Evolutionary conservation across 1,140 invertebrate genomes (phyloP), one percentile per base, ranked within the genome.

Genomic region (Tetragnatha versicolor): DNA sequence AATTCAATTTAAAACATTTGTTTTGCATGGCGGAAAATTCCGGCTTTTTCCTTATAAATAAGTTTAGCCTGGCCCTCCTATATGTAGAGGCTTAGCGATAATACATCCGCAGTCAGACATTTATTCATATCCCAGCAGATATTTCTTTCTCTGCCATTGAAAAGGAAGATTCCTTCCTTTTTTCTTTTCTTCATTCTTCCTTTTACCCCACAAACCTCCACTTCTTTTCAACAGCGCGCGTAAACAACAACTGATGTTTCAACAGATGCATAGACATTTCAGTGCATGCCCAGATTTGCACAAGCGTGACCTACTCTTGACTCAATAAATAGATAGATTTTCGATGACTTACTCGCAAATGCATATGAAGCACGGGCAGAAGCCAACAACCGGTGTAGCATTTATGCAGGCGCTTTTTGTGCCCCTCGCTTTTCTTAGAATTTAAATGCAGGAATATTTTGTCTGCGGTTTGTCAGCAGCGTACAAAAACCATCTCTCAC

Each of bases 1-100:
- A 73, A 73, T 73, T 73, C 69, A 73, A 73, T 73, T 73, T 73
- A 31, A 60, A 31, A 22, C 53, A 73, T 73, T 73, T 60, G 69
- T 60, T 73, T 60, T 60, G 33, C 37, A 14, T 27, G 14, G 20
- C 22, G 35, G 22, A 37, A 22, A 37, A 42, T 51, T 65, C 51
- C 22, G 12, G 25, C 42, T 66, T 51, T 51, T 25, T 33, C 25
- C 42, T 31, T 49, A 47, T n/a, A 33, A 47, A 58, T 6, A 58
- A 51, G 25, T 63, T 42, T 63, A 47, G 45, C 33, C 42, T 42
- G 12, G n/a, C n/a, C n/a, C n/a, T 66, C 14, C 37, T 29, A 29
- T 17, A 58, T 49, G 45, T 27, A 66, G 49, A 66, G 63, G 14
- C 20, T n/a, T n/a, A n/a, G 39, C 20, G 49, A 47, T 66, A 66